phyloP scores from a whole-genome alignment of 1,140 invertebrate genomes.

The Drosophila sulfurigaster region DNA sequence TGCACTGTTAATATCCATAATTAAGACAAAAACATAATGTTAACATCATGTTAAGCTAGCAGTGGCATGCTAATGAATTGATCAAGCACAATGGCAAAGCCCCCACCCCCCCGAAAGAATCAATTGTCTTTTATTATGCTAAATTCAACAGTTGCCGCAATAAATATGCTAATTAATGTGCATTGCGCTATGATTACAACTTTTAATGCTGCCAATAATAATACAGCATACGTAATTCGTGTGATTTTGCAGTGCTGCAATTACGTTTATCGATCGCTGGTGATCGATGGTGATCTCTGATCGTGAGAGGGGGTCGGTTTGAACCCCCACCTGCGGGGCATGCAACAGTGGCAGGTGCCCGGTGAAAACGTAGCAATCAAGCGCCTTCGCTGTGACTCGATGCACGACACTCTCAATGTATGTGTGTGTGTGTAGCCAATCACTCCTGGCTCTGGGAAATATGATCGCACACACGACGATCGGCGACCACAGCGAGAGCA shows the following conservation, averaged over 20 bases:
- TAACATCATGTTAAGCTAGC: constrained; percentile 10
- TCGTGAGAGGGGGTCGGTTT: not conserved
- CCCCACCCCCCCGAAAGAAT: not conserved
- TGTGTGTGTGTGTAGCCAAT: constrained; percentile 22
- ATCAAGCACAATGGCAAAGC: not conserved
- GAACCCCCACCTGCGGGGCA: constrained; percentile 23
- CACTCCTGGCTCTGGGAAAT: constrained; percentile 47
- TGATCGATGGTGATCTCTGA: constrained; percentile 13
- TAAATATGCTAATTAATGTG: not conserved
- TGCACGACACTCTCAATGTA: not conserved
- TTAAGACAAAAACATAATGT: constrained; percentile 16
- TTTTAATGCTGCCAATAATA: not conserved
- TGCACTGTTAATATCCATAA: constrained; percentile 13
- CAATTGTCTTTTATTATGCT: not conserved
- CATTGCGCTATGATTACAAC: not conserved
- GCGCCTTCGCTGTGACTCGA: constrained; percentile 20
- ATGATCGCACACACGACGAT: constrained; percentile 49
- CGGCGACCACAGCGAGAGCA: constrained; percentile 48
- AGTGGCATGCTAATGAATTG: constrained; percentile 15
- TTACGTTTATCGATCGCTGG: constrained; percentile 2
- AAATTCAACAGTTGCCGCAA: not conserved
- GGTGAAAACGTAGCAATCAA: constrained; percentile 15
- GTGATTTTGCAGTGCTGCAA: not conserved
- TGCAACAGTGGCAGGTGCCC: constrained; percentile 38
- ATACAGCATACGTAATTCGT: not conserved